Percentiles rank a stretch among this genome's conserved stretches.
phyloP scores from a whole-genome alignment of 2,113 vertebrate genomes.

The Carollia perspicillata region DNA sequence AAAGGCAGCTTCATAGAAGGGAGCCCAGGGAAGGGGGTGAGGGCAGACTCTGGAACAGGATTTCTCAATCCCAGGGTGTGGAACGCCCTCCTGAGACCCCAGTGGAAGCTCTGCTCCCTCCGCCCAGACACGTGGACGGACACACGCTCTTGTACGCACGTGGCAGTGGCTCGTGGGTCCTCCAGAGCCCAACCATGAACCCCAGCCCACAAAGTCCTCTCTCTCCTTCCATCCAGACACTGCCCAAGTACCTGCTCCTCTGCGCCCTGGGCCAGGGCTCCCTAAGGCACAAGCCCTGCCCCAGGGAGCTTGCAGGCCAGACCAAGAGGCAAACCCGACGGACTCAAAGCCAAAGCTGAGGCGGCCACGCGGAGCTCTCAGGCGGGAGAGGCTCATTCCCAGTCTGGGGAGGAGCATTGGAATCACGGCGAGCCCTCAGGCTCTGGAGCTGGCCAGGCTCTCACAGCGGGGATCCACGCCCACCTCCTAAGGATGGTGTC shows the following conservation, averaged over 20 bases:
- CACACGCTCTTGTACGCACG: neutral
- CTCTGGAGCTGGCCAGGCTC: neutral
- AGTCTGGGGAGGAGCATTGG: neutral
- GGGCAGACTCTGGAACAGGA: neutral
- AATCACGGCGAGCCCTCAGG: neutral
- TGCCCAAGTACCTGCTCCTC: neutral
- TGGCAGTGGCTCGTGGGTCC: neutral
- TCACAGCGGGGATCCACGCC: neutral
- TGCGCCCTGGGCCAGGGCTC: neutral
- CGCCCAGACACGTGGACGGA: neutral
- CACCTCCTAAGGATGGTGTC: neutral
- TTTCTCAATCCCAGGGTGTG: neutral
- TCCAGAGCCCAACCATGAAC: neutral
- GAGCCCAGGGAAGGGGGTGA: neutral
- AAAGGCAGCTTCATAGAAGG: neutral
- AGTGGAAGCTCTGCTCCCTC: neutral
- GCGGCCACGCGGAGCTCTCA: fast-evolving
- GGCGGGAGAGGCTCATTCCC: neutral
- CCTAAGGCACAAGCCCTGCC: neutral
- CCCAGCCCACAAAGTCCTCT: neutral
- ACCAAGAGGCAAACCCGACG: neutral
- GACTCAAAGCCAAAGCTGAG: neutral
- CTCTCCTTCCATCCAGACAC: neutral
- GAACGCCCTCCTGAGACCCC: neutral
- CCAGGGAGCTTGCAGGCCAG: neutral